Conservation (phyloP, 1,140 invertebrate species). For the Euwallacea fornicatus region DNA sequence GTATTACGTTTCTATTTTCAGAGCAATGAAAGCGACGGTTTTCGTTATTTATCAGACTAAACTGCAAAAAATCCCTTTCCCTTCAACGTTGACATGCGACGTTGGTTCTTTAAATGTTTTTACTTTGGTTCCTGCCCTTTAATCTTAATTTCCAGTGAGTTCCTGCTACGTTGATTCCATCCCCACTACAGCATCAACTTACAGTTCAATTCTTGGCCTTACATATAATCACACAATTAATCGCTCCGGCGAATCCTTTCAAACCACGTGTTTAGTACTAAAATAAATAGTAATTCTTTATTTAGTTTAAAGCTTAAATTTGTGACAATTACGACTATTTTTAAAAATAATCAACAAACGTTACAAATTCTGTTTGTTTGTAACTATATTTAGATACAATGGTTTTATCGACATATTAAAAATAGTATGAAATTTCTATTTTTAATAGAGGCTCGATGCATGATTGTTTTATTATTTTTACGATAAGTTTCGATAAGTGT, state of each 20-base stretch:
- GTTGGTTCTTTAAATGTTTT: no score
- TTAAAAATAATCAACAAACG: slow-evolving; percentile 37
- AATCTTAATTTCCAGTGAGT: no score
- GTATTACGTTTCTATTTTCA: neutral
- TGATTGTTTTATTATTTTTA: slow-evolving; percentile 29
- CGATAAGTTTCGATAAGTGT: slow-evolving; percentile 13
- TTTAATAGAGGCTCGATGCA: slow-evolving; percentile 40
- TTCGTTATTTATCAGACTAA: neutral
- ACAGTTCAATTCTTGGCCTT: no score
- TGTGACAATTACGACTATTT: slow-evolving; percentile 6
- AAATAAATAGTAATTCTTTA: no score
- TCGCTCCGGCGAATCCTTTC: no score
- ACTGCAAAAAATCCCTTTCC: neutral
- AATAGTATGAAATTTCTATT: slow-evolving; percentile 43
- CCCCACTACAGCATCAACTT: no score
- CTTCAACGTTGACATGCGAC: no score
- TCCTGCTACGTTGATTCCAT: no score
- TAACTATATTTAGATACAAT: slow-evolving; percentile 50
- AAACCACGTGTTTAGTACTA: no score
- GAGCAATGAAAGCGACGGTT: neutral
- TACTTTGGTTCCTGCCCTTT: no score
- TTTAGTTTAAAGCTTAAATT: slow-evolving; percentile 9
- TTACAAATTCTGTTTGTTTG: slow-evolving; percentile 41
- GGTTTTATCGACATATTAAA: slow-evolving; percentile 50
- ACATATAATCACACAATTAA: no score